Base-by-base conservation (phyloP, 2,113 vertebrate genomes). In the Zeus faber region DNA sequence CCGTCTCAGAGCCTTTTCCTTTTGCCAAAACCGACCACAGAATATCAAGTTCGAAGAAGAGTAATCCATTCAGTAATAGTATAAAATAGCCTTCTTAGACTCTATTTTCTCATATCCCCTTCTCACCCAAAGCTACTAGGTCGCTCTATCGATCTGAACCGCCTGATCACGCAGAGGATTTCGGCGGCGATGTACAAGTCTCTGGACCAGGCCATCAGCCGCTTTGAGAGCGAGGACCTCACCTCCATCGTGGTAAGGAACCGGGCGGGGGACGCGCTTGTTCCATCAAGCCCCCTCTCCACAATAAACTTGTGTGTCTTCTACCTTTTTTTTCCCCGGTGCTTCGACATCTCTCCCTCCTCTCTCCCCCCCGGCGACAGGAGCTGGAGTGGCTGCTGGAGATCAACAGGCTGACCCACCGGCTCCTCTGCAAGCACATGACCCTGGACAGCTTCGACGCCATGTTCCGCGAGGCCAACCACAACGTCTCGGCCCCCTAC, bases 401-500 rank as follows among this genome's bases (percentile, higher is more conserved):
- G 75, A 95, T 99, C 55, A 99, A 98, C 58, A 89, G 96, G 18
- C 91, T 99, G 71, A 99, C 97, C 1, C 97, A 99, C 74, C 90
- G 96, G 31, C 91, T 99, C 51, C 91, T 99, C 27, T 98, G 87
- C 65, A 98, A 98, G 55, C 95, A 98, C 88, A 91, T 99, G 93
- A 98, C 97, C 0, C 80, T 99, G 86, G 97, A 99, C 88, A 98
- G 95, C 86, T 99, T 99, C 7, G 97, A 99, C 4, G 96, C 97
- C 89, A 99, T 99, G 96, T 99, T 99, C 81, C 92, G 97, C 0
- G 97, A 99, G 70, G 97, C 96, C 85, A 99, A 99, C 78, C 97
- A 99, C 87, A 99, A 99, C 0, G 97, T 99, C 53, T 99, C 97
- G 0, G 97, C 97, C 0, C 97, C 97, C n/a, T 99, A 99, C 0